Evolutionary conservation across 2,113 vertebrate genomes (phyloP), one percentile per base, ranked within the genome.

Genomic region (Nycticorax nycticorax): DNA sequence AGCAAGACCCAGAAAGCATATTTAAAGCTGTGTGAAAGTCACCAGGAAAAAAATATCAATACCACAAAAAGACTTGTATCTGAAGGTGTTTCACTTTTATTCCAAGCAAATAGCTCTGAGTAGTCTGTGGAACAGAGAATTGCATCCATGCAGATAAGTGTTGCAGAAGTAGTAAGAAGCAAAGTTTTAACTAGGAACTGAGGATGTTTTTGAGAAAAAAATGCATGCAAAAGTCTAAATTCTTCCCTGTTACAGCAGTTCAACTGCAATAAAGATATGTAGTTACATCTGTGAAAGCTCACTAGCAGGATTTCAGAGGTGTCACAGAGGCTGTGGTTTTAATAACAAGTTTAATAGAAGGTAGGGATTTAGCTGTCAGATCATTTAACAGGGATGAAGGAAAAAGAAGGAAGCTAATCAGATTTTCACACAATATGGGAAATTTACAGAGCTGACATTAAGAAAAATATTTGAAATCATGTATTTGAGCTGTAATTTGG

Each of bases 381-480:
- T 27, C 66, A 64, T 94, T 89, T 75, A 75, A 64, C 53, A 60
- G 23, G 57, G 39, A 60, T 75, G 52, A 89, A 78, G 35, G 52
- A 52, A 71, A 73, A 77, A 68, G 67, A 93, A 92, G 19, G 45
- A 75, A 94, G 18, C 50, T 87, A 89, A 93, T 95, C 76, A 96
- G 91, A 71, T 92, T 87, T 87, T 86, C 76, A 84, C 72, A 74
- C 64, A 83, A 78, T 75, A 27, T 33, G n/a, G 22, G 41, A 22
- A 80, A 67, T 92, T 85, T 88, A 59, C 23, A 32, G 74, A 53
- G 45, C 43, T 47, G 82, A 26, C 53, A 50, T 71, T 32, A 95
- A 76, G 59, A 69, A 71, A 90, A 93, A 59, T 80, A 84, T 52
- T 85, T 66, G 19, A 78, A 88, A 74, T 88, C 79, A 79, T 0